Base-by-base conservation (phyloP, 1,140 invertebrate species). In the Halesus radiatus region DNA sequence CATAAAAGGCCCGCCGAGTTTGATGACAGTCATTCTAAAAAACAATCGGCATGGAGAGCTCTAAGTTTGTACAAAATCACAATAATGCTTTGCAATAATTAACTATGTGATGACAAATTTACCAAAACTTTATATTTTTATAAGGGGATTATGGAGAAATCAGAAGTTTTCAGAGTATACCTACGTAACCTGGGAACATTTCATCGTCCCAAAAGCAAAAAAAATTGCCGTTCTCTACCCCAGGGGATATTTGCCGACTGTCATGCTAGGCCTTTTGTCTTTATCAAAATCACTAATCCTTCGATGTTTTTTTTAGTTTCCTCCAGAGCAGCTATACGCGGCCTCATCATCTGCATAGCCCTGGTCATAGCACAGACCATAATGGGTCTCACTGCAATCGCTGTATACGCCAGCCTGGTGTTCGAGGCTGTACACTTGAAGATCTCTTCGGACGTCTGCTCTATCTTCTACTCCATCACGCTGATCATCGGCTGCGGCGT, bases 351-450 rank as follows among this genome's bases (percentile, higher is more conserved):
- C 5, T 80, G 78, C 37, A 8, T 80, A 7, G 37, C 37, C 10
- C 20, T 80, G 10, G 52, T 75, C 15, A 23, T 45, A 3, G 54
- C 66, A 3, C 81, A 82, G 56, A 74, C 58, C 20, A 26, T 82
- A 20, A 82, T 79, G 53, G 81, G 81, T 7, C 56, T 82, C 0
- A 56, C 79, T n/a, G 78, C 78, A 10, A 68, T 82, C 20, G 56
- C 81, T 4, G 29, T 83, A 62, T 93, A 93, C 79, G 88, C 92
- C 0, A 89, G 90, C n/a, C 87, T 85, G 20, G 93, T 94, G 66
- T 93, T 93, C 83, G 80, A 90, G 78, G 88, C 86, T 22, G 85
- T 90, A 0, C 89, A 90, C 4, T 88, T 86, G 78, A 87, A 87
- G 3, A 32, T 92, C 0, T 86, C 89, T 1, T 87, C 90, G 0